A percentile compares a stretch with the other conserved stretches of the same genome.
These are phyloP conservation scores for Phalera bucephala DNA, from an alignment of 2,888 invertebrate species.

Conservation along the genomic window DNA sequence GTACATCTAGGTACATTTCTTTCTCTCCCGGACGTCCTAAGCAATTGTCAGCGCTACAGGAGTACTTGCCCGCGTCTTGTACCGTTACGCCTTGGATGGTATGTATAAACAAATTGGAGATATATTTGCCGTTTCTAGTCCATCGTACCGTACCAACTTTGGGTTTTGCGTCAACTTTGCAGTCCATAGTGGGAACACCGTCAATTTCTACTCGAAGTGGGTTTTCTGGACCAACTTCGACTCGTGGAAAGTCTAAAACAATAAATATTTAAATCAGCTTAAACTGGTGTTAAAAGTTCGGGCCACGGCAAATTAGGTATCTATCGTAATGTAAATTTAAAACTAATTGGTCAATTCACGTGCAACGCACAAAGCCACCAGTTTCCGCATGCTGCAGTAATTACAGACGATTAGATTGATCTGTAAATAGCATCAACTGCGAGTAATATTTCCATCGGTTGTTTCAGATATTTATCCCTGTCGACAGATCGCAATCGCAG, in stretches of 20 bases:
- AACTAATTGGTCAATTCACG: background rate
- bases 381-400: background rate
- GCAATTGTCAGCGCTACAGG: slow-evolving; percentile 94
- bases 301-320: too few relatives aligned
- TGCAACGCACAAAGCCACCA: background rate
- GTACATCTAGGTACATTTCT: slow-evolving; percentile 91
- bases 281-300: too few relatives aligned
- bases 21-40: slow-evolving; percentile 91
- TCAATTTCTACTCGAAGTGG: slow-evolving; percentile 95
- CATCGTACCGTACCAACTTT: slow-evolving; percentile 92
- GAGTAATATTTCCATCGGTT: slow-evolving; percentile 5
- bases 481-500: slow-evolving; percentile 27
- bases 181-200: slow-evolving; percentile 92
- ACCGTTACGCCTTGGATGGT: slow-evolving; percentile 90
- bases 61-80: slow-evolving; percentile 94
- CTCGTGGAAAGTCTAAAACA: slow-evolving; percentile 93
- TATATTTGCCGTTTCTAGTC: slow-evolving; percentile 93
- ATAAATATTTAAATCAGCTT: slow-evolving; percentile 3
- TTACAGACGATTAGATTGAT: slow-evolving; percentile 1
- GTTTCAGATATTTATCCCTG: slow-evolving; percentile 8
- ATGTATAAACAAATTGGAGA: slow-evolving; percentile 91
- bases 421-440: slow-evolving; percentile 2
- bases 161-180: slow-evolving; percentile 96
- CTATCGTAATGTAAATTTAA: too few relatives aligned
- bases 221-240: slow-evolving; percentile 95